Evolutionary conservation across 1,140 invertebrate species (phyloP), one percentile per base, ranked within the genome.

Genomic region (Drosophila ironensis): DNA sequence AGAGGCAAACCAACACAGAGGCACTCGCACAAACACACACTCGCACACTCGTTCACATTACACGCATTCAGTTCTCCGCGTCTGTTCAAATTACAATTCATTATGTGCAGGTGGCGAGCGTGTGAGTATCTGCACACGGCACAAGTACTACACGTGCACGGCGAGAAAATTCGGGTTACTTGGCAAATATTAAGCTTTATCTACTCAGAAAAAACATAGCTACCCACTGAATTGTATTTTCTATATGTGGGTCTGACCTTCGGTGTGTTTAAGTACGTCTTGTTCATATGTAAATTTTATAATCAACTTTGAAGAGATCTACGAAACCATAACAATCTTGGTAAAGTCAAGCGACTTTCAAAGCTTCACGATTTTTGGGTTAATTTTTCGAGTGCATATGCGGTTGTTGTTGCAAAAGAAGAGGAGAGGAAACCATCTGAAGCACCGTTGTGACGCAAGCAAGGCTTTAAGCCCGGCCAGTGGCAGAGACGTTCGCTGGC

Each of bases 71-170:
- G 33, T 42, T 47, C 35, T 45, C 16, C 51, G 61, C 60, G 78
- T 82, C 70, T 86, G 74, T 86, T 84, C 70, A 84, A 78, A 84
- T 84, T 86, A 86, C 78, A 84, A 84, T 84, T 84, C 78, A 74
- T 84, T 84, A 82, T 73, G 61, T 51, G 52, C 53, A 84, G 53
- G 48, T 46, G 27, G 35, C 24, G 24, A 45, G 30, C 14, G 50
- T 52, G 72, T 22, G 45, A 59, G 61, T 47, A 44, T 60, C 28
- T 57, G 51, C 59, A 24, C 50, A 22, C 33, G n/a, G n/a, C 11
- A 27, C 12, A 25, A 53, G 28, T 35, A 40, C 4, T 11, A 12
- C 11, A 12, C 14, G 11, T 12, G 51, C 56, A 60, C 52, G 17
- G 24, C 5, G 5, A 9, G 41, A 28, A 11, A n/a, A 27, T 11